Conservation (phyloP, 1,140 invertebrate species). For the Lepeophtheirus salmonis region DNA sequence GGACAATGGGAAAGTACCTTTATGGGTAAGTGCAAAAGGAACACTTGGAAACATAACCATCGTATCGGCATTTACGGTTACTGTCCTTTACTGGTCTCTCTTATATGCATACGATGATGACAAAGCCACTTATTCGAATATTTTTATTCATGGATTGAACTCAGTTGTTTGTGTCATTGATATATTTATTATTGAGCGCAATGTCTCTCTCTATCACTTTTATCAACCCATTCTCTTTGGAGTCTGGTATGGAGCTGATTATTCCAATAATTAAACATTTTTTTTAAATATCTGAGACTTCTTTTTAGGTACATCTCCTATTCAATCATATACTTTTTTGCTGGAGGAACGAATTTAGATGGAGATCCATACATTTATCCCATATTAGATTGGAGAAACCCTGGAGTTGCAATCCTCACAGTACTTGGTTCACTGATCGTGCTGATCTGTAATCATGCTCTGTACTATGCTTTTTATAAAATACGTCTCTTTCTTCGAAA, state of each 20-base stretch:
- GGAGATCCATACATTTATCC: background rate
- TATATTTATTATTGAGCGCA: background rate
- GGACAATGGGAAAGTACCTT: too few relatives aligned
- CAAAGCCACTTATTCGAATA: background rate
- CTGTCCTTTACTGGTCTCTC: background rate
- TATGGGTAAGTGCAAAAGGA: background rate
- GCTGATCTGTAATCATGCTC: background rate
- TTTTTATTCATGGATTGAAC: background rate
- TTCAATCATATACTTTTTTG: background rate
- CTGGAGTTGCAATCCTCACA: background rate
- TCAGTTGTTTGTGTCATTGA: background rate
- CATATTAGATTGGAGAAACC: background rate
- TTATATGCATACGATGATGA: background rate
- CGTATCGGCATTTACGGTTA: background rate
- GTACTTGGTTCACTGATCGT: background rate
- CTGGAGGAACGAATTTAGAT: background rate
- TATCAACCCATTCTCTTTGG: background rate
- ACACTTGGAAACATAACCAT: background rate
- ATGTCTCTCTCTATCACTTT: background rate
- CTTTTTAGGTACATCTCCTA: background rate
- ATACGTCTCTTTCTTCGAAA: background rate
- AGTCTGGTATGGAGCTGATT: background rate
- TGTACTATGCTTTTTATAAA: background rate
- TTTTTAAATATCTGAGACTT: background rate
- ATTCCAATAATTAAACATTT: background rate